These are phyloP conservation scores for Salvator merianae DNA, from an alignment of 2,113 vertebrate genomes.

Conservation along the genomic window DNA sequence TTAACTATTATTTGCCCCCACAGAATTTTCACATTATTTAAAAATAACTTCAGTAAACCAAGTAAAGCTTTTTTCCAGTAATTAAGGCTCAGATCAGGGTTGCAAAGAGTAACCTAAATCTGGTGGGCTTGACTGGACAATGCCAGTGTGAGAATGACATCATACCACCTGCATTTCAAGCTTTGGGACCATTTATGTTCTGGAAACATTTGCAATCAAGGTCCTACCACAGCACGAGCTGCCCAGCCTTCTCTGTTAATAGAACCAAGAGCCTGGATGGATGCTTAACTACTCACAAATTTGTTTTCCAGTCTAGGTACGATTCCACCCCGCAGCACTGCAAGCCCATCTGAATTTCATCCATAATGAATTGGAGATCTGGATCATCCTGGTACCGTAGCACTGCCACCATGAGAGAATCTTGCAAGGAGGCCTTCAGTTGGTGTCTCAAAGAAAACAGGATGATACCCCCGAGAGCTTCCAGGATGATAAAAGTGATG, in stretches of 20 bases:
- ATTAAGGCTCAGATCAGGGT: not conserved
- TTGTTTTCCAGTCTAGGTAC: constrained; percentile 89
- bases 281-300: constrained; percentile 80
- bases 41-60: too few species aligned
- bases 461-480: constrained; percentile 77
- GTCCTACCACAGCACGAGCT: not conserved
- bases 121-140: not conserved
- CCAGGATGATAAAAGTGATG: constrained; percentile 66
- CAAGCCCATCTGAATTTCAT: constrained; percentile 86
- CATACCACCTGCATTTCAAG: not conserved
- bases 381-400: constrained; percentile 85
- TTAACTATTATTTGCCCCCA: not conserved
- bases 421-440: constrained; percentile 71
- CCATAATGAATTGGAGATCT: constrained; percentile 87
- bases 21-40: not conserved
- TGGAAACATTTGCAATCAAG: not conserved
- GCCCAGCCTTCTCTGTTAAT: not conserved
- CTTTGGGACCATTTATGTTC: not conserved
- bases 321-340: constrained; percentile 86
- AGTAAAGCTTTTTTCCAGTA: not conserved
- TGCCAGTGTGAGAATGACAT: not conserved
- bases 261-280: not conserved
- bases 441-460: constrained; percentile 70
- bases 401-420: constrained; percentile 77
- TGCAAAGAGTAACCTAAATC: not conserved